These are phyloP conservation scores for Magallana gigas DNA, from an alignment of 1,140 invertebrate species.

Conservation along the genomic window DNA sequence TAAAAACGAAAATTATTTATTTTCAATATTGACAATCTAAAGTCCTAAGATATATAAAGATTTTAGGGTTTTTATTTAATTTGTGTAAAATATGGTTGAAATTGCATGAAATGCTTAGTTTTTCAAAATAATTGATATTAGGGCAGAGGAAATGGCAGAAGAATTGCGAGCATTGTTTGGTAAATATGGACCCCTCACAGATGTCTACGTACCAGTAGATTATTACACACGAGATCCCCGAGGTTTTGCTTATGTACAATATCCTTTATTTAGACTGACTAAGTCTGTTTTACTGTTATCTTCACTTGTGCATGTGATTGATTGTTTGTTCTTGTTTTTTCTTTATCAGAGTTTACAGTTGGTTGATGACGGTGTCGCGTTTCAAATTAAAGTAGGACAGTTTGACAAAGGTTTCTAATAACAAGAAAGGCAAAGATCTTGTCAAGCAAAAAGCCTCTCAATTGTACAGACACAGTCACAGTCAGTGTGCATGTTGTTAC, in stretches of 20 bases:
- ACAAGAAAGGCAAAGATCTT: slow-evolving; percentile 31
- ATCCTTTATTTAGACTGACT: slow-evolving; percentile 70
- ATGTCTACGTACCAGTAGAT: slow-evolving; percentile 81
- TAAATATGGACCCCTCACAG: slow-evolving; percentile 80
- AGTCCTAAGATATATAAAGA: too few species aligned
- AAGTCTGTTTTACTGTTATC: background rate
- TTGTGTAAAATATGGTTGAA: too few species aligned
- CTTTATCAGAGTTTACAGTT: slow-evolving; percentile 34
- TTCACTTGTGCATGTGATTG: background rate
- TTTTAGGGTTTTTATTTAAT: too few species aligned
- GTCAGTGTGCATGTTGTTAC: background rate
- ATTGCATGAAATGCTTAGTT: background rate
- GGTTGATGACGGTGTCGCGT: slow-evolving; percentile 25
- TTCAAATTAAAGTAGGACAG: slow-evolving; percentile 30
- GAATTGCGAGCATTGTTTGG: slow-evolving; percentile 80
- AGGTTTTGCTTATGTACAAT: slow-evolving; percentile 82
- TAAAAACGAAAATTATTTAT: too few species aligned
- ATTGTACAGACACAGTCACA: background rate
- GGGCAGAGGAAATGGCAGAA: slow-evolving; percentile 63
- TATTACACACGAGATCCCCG: slow-evolving; percentile 79
- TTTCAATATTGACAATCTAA: too few species aligned
- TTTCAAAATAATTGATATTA: slow-evolving; percentile 29
- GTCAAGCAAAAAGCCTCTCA: slow-evolving; percentile 27
- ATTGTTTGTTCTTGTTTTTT: slow-evolving; percentile 6
- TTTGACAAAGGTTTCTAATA: slow-evolving; percentile 12